Percentiles rank a stretch among this genome's conserved stretches.
Conservation (phyloP, 2,797 vertebrate species). For the Acomys russatus region DNA sequence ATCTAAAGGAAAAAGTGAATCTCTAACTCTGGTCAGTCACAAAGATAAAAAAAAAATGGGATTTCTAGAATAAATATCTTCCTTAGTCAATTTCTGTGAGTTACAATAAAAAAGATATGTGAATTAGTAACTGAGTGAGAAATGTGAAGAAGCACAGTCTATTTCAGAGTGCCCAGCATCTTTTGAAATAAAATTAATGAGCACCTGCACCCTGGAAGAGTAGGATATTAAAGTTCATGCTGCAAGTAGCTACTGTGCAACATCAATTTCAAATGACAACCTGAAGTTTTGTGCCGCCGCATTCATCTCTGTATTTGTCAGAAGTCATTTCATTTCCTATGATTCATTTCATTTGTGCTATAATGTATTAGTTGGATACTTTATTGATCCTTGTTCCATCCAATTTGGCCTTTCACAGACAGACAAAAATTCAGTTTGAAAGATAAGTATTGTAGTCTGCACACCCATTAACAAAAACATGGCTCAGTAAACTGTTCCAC, state of each 20-base stretch:
- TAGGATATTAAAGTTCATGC: conserved; percentile 80
- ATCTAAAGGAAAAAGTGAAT: not conserved
- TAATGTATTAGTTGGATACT: conserved; percentile 84
- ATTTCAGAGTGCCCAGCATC: not conserved
- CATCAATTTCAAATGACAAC: conserved; percentile 86
- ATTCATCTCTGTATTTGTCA: conserved; percentile 85
- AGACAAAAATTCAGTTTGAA: conserved; percentile 79
- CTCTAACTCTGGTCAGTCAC: not conserved
- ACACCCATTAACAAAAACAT: conserved; percentile 6
- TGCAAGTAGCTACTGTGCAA: conserved; percentile 76
- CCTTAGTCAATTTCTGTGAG: not conserved
- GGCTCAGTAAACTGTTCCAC: not conserved
- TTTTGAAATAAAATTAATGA: conserved; percentile 67
- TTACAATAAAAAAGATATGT: not conserved
- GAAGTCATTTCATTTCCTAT: conserved; percentile 86
- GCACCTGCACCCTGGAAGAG: conserved; percentile 58
- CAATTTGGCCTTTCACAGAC: conserved; percentile 83
- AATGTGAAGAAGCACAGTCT: conserved; percentile 48
- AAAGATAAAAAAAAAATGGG: conserved; percentile 31
- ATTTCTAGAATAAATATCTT: conserved; percentile 42
- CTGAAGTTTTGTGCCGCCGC: conserved; percentile 74
- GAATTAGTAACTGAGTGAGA: conserved; percentile 59
- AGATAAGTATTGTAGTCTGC: conserved; percentile 72
- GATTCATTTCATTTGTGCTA: conserved; percentile 86
- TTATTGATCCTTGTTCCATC: conserved; percentile 87